A percentile compares a stretch with the other conserved stretches of the same genome.
Evolutionary conservation across 1,140 invertebrate genomes (phyloP).

Genomic region (Drosophila nasuta): DNA sequence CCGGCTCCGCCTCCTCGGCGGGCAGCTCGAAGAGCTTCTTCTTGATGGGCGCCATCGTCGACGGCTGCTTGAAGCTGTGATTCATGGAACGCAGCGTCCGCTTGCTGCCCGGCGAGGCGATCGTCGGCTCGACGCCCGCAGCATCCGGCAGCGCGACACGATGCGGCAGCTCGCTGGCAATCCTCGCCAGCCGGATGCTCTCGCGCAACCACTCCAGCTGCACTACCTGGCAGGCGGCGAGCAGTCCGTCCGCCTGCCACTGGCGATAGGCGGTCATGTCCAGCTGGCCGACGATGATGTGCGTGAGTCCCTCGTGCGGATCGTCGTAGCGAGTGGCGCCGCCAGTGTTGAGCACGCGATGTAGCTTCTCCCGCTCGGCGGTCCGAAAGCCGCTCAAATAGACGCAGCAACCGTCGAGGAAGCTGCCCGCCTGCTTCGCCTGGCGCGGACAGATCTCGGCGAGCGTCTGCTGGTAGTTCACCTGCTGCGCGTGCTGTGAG

Average conservation of each 20-base stretch:
- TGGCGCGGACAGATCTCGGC: constrained; percentile 87
- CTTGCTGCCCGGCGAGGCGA: constrained; percentile 88
- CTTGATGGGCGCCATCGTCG: constrained; percentile 50
- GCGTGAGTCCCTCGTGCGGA: constrained; percentile 91
- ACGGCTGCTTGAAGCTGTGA: constrained; percentile 81
- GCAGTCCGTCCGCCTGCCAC: constrained; percentile 68
- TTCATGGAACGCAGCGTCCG: constrained; percentile 81
- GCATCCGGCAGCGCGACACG: constrained; percentile 71
- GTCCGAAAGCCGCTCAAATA: constrained; percentile 89
- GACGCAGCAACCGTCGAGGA: constrained; percentile 93
- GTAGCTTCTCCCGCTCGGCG: constrained; percentile 90
- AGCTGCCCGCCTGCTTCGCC: constrained; percentile 90
- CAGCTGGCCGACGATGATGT: constrained; percentile 90
- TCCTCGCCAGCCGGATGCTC: constrained; percentile 88
- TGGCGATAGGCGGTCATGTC: constrained; percentile 69
- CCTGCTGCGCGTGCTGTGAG: constrained; percentile 6
- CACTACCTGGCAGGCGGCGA: constrained; percentile 87
- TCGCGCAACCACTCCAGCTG: constrained; percentile 90
- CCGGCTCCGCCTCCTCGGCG: not conserved
- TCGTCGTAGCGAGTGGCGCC: constrained; percentile 92
- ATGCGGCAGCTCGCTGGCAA: constrained; percentile 87
- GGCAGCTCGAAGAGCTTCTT: constrained; percentile 68
- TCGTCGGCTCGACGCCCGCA: constrained; percentile 64
- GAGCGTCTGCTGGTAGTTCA: constrained; percentile 80
- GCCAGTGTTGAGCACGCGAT: constrained; percentile 91